Evolutionary conservation across 92 coral and sea anemone genomes (phyloP).

Genomic region (Zoanthus solanderi): DNA sequence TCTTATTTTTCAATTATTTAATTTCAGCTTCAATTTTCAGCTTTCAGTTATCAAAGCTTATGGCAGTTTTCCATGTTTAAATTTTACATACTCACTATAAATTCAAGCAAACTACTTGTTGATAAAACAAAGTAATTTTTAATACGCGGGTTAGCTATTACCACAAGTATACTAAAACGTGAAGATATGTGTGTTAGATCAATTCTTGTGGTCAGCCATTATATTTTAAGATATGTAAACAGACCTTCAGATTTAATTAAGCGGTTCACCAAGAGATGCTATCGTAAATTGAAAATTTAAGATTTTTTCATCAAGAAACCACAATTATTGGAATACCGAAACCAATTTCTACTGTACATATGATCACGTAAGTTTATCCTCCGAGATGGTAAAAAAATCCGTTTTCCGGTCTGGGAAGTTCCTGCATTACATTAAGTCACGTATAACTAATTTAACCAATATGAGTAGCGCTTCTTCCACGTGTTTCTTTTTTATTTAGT

Average conservation of each 20-base stretch:
- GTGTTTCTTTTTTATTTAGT: not conserved
- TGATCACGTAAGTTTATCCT: slow-evolving; percentile 2
- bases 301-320: not conserved
- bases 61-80: too few species aligned
- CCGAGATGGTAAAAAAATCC: not conserved
- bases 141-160: slow-evolving; percentile 10
- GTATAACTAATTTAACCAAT: not conserved
- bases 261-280: not conserved
- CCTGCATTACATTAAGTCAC: not conserved
- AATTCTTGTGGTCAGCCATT: slow-evolving; percentile 35
- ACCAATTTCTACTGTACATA: not conserved
- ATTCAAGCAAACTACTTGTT: not conserved
- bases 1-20: too few species aligned
- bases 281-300: not conserved
- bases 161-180: not conserved
- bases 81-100: not conserved
- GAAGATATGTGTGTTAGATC: slow-evolving; percentile 27
- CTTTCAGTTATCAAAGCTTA: too few species aligned
- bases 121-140: not conserved
- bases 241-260: slow-evolving; percentile 23
- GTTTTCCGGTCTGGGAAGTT: not conserved
- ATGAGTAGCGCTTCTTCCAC: not conserved
- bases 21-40: too few species aligned
- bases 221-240: not conserved
- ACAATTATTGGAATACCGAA: not conserved